Evolutionary conservation across 2,888 invertebrate species (phyloP), one percentile per base, ranked within the genome.

Genomic region (Drosophila multiciliata): DNA sequence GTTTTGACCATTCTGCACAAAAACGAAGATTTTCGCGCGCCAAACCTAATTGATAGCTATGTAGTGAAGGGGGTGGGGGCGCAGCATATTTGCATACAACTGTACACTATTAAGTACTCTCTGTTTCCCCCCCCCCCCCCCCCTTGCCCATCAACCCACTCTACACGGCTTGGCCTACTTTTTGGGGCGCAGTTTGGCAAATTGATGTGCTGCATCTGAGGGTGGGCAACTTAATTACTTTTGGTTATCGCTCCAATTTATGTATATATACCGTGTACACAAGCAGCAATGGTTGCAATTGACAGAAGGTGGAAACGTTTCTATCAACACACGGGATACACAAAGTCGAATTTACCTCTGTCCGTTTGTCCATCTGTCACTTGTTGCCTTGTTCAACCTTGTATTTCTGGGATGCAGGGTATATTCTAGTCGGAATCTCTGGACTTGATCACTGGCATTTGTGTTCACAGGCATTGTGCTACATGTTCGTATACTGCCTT

Each of bases 81-180:
- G n/a, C 1, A 15, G 2, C n/a, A 53, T 45, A 72, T 73, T 62
- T 73, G 72, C 72, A 72, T 66, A 48, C 45, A 69, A 65, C 53
- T 62, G 62, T 58, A 38, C 54, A 38, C 6, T 8, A 29, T 40
- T 12, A 29, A n/a, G 15, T 45, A 45, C 20, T 26, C 20, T 2
- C 9, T 32, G n/a, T 7, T 1, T 2, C 26, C 1, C 26, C 8
- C 29, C n/a, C 15, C 7, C 2, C 23, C 2, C 23, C 2, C 29
- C n/a, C 15, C 7, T 8, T 12, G 7, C 12, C 12, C 12, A 12
- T 12, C 12, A 45, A 20, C 20, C 3, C 40, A n/a, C 15, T 8
- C 23, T 9, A 17, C 23, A 11, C 32, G 7, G 57, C 26, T 12
- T 32, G 45, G 52, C 26, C 17, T 26, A 36, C 36, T 17, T 54